Conservation (phyloP, 2,797 vertebrate species). For the Cephalopachus bancanus region DNA sequence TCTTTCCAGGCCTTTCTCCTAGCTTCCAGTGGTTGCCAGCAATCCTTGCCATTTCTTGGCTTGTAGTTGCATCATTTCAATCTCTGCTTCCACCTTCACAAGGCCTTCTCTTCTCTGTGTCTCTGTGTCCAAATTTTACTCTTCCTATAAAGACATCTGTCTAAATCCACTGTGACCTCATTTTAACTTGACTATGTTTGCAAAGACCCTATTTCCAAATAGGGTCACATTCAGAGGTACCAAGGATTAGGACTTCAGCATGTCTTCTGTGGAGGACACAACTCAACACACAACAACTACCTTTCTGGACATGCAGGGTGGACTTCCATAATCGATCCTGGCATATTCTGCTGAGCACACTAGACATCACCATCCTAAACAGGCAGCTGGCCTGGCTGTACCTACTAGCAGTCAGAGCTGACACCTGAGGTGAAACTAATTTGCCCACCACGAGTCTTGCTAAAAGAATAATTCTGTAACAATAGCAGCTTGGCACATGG, state of each 20-base stretch:
- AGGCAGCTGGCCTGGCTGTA: neutral
- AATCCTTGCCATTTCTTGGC: neutral
- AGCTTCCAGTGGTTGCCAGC: neutral
- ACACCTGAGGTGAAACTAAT: neutral
- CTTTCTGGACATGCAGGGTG: neutral
- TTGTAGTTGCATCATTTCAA: neutral
- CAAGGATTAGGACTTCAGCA: neutral
- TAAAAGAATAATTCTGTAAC: neutral
- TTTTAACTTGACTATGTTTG: neutral
- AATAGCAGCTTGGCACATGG: fast-evolving
- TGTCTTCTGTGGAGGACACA: neutral
- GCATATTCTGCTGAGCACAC: neutral
- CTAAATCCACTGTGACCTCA: neutral
- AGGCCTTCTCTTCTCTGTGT: neutral
- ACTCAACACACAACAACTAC: neutral
- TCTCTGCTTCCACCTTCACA: neutral
- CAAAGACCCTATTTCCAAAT: neutral
- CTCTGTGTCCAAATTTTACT: neutral
- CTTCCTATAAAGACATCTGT: neutral
- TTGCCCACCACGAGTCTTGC: neutral
- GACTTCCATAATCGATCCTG: neutral
- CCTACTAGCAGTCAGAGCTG: neutral
- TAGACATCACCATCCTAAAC: too few species aligned
- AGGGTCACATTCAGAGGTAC: neutral
- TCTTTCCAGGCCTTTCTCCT: neutral